Evolutionary conservation across 1,140 invertebrate genomes (phyloP).

Genomic region (Tetragonula clypearis): DNA sequence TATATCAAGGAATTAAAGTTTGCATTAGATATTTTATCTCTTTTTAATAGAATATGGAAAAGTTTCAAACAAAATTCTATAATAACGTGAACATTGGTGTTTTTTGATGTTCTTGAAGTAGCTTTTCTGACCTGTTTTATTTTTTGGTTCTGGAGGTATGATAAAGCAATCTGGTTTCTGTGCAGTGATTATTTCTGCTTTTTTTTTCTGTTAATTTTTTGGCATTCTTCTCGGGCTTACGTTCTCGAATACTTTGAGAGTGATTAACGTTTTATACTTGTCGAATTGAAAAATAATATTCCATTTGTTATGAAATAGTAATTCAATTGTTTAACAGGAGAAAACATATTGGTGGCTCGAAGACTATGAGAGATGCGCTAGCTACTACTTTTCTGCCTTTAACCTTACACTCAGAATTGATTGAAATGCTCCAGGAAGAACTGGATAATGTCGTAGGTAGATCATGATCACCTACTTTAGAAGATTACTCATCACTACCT

Average conservation of each 20-base stretch:
- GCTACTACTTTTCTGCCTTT: slow-evolving; percentile 85
- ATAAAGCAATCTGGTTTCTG: slow-evolving; percentile 87
- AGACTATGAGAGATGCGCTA: slow-evolving; percentile 87
- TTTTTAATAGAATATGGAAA: slow-evolving; percentile 89
- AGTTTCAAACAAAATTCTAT: slow-evolving; percentile 95
- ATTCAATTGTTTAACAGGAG: slow-evolving; percentile 77
- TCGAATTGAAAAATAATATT: background rate
- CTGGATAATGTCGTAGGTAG: slow-evolving; percentile 86
- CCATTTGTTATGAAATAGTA: background rate
- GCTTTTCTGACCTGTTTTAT: slow-evolving; percentile 84
- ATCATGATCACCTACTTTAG: slow-evolving; percentile 81
- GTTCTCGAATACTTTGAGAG: slow-evolving; percentile 89
- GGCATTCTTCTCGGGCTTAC: slow-evolving; percentile 83
- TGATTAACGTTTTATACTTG: slow-evolving; percentile 53
- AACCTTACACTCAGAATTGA: slow-evolving; percentile 85
- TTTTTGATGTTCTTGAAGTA: slow-evolving; percentile 84
- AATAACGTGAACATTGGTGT: slow-evolving; percentile 93
- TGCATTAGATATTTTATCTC: slow-evolving; percentile 85
- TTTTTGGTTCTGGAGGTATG: slow-evolving; percentile 86
- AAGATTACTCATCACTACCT: slow-evolving; percentile 82
- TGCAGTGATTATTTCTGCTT: slow-evolving; percentile 80
- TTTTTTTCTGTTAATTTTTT: slow-evolving; percentile 81
- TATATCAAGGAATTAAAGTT: slow-evolving; percentile 86
- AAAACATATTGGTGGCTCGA: slow-evolving; percentile 86
- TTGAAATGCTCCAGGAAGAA: slow-evolving; percentile 86